Percentiles rank a stretch among this genome's conserved stretches.
These are phyloP conservation scores for Catharus fuscescens DNA, from an alignment of 2,113 vertebrate genomes.

Conservation along the genomic window DNA sequence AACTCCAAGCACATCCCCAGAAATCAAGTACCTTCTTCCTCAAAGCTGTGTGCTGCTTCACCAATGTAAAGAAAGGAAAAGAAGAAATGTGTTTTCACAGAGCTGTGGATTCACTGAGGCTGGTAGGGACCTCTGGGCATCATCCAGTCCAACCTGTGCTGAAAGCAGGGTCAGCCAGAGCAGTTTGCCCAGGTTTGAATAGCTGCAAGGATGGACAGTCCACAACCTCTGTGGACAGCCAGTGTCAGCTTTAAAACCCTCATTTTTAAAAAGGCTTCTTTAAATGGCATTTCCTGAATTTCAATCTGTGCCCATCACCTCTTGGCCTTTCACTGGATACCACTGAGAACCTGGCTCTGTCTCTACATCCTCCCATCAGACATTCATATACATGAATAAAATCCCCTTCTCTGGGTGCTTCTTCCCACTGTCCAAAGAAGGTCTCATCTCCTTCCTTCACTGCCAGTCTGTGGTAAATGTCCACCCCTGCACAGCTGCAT, in stretches of 20 bases:
- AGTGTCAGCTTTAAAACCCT: not conserved
- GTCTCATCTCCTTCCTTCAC: not conserved
- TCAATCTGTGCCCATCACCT: not conserved
- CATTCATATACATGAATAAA: not conserved
- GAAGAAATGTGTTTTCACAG: not conserved
- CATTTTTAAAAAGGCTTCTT: not conserved
- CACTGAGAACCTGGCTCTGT: not conserved
- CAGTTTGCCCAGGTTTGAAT: not conserved
- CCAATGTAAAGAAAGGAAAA: not conserved
- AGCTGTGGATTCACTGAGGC: not conserved
- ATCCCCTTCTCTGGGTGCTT: not conserved
- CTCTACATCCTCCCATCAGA: not conserved
- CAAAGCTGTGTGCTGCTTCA: not conserved
- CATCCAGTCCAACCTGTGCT: not conserved
- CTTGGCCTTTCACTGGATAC: not conserved
- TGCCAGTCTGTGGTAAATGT: not conserved
- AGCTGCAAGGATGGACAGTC: not conserved
- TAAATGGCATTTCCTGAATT: not conserved
- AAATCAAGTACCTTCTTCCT: not conserved
- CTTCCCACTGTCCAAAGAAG: not conserved
- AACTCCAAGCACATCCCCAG: not conserved
- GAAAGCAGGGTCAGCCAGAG: not conserved
- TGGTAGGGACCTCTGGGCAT: not conserved
- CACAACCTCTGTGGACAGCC: not conserved
- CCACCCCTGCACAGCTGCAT: not conserved